Percentiles rank a stretch among this genome's conserved stretches.
Conservation (phyloP, 2,888 invertebrate species). For the Masnerella sp. region DNA sequence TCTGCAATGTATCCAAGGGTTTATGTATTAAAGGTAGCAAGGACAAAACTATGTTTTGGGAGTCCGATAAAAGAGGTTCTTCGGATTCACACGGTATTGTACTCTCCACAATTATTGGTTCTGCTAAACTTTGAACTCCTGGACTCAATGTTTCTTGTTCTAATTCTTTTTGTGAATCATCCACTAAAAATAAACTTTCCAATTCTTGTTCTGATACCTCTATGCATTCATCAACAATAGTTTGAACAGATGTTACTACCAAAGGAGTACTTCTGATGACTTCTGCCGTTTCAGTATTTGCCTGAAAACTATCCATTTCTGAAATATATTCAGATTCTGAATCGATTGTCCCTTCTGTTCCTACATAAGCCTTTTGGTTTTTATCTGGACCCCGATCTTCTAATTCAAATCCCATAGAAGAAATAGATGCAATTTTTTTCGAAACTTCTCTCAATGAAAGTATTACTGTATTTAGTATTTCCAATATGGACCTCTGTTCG, state of each 20-base stretch:
- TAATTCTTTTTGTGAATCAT: constrained; percentile 60
- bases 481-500: constrained; percentile 71
- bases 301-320: constrained; percentile 20
- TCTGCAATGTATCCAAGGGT: constrained; percentile 75
- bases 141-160: constrained; percentile 1
- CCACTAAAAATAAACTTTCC: constrained; percentile 64
- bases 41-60: constrained; percentile 50
- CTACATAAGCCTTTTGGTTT: constrained; percentile 1
- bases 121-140: background rate
- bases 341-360: constrained; percentile 14
- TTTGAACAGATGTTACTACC: constrained; percentile 68
- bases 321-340: constrained; percentile 21
- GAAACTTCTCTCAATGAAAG: constrained; percentile 68
- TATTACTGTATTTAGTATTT: constrained; percentile 70
- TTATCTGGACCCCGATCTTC: too few species aligned
- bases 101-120: constrained; percentile 32
- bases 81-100: constrained; percentile 39
- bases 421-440: too few species aligned
- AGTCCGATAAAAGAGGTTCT: constrained; percentile 29
- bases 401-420: too few species aligned
- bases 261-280: constrained; percentile 46
- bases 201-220: constrained; percentile 68
- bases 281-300: constrained; percentile 7
- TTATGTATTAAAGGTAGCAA: constrained; percentile 62
- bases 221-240: constrained; percentile 69